phyloP scores from a whole-genome alignment of 2,113 vertebrate species.

The Nansenia antarctica region DNA sequence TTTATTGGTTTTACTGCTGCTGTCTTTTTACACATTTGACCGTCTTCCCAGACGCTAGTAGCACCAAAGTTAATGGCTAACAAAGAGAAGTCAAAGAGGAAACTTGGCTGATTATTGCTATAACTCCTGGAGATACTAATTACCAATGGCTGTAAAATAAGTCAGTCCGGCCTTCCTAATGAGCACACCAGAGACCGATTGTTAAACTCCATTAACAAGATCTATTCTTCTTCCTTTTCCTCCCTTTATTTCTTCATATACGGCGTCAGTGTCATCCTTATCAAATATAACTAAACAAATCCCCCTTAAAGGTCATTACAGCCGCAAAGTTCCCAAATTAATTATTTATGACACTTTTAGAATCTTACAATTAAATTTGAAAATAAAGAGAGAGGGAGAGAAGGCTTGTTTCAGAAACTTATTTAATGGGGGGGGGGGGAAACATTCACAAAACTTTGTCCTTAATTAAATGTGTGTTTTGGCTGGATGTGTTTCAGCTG shows the following conservation, averaged over 20 bases:
- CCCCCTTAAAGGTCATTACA: conserved; percentile 69
- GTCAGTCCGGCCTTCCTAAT: conserved; percentile 79
- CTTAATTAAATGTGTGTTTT: conserved; percentile 30
- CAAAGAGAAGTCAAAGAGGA: conserved; percentile 69
- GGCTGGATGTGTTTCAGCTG: neutral
- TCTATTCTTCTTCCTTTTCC: conserved; percentile 66
- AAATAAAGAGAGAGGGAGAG: conserved; percentile 14
- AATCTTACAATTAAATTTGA: conserved; percentile 30
- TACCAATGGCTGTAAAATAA: conserved; percentile 81
- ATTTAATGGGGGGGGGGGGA: neutral
- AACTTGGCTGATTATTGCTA: conserved; percentile 74
- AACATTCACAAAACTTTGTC: conserved; percentile 25
- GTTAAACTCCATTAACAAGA: conserved; percentile 79
- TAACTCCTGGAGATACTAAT: conserved; percentile 80
- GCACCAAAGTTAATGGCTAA: conserved; percentile 70
- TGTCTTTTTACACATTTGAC: conserved; percentile 72
- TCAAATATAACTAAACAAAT: conserved; percentile 64
- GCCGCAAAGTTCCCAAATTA: conserved; percentile 35
- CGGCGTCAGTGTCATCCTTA: conserved; percentile 54
- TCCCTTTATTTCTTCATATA: conserved; percentile 62
- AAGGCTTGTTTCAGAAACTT: too few relatives aligned
- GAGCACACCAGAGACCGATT: conserved; percentile 78
- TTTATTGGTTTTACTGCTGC: conserved; percentile 76
- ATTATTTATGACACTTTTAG: conserved; percentile 57
- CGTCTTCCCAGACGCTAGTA: conserved; percentile 62